Evolutionary conservation across 2,888 invertebrate genomes (phyloP), one percentile per base, ranked within the genome.

Genomic region (Alcis repandata): DNA sequence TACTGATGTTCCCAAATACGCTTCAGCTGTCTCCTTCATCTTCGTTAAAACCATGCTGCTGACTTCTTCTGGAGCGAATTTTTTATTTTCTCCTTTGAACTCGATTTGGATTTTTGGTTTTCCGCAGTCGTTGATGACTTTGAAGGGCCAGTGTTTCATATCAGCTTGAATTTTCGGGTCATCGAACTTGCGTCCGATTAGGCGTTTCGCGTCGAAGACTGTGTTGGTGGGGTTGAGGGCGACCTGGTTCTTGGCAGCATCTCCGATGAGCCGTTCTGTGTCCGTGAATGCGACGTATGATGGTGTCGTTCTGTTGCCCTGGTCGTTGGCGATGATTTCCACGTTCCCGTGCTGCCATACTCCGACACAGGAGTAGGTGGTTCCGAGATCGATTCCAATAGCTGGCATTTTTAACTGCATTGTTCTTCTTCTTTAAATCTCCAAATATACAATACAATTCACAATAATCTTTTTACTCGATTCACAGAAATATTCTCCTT

Each of bases 211-310:
- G 78, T 95, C 95, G 82, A 96, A 96, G 32, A 96, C 95, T 0
- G 96, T 96, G 90, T 97, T 96, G 79, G 86, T 93, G 27, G 97
- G 96, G 86, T 97, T 97, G 92, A 95, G 94, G 38, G 95, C 95
- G 27, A 96, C 96, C 89, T 97, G 97, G 85, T 97, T 97, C 88
- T 97, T 97, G 38, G 97, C 97, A 17, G 97, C 97, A 91, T 98
- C 97, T 45, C 98, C 97, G 76, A 98, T 97, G 40, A 98, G 93
- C 53, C 97, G 94, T 87, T 98, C 97, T 3, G 95, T 96, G 75
- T 98, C 97, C 22, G 97, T 97, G 86, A 98, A 98, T 6, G 97
- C 97, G 54, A 98, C 97, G 88, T 97, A 98, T 71, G 97, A 97
- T 51, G 98, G 97, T 54, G 97, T 98, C 10, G 97, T 97, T 57